Evolutionary conservation across 2,888 invertebrate species (phyloP).

Genomic region (Cephalotes varians): DNA sequence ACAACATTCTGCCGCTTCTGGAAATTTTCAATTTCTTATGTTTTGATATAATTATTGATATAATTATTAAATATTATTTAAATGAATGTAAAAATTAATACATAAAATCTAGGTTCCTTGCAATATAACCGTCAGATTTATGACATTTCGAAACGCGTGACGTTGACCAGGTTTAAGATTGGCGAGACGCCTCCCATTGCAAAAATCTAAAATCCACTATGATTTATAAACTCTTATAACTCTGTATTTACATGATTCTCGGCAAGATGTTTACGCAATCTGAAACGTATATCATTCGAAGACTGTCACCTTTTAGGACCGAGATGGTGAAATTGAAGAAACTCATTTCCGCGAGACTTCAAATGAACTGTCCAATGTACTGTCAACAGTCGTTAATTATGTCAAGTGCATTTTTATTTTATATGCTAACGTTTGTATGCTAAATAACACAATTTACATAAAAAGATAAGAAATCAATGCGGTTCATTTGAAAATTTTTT

Average conservation of each 20-base stretch:
- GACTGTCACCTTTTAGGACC: neutral
- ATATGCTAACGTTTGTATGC: neutral
- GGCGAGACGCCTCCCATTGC: neutral
- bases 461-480: neutral
- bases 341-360: neutral
- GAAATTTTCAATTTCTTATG: neutral
- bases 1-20: neutral
- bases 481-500: neutral
- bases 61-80: neutral
- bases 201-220: constrained; percentile 53
- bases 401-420: neutral
- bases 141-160: constrained; percentile 30
- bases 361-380: neutral
- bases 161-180: constrained; percentile 52
- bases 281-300: constrained; percentile 33
- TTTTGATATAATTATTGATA: neutral
- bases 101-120: neutral
- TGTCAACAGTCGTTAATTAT: neutral
- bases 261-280: constrained; percentile 28
- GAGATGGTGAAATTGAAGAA: neutral
- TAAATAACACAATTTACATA: neutral
- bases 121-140: constrained; percentile 40
- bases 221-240: constrained; percentile 65
- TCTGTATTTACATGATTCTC: constrained; percentile 58
- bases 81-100: constrained; percentile 1